Base-by-base conservation (phyloP, 1,140 invertebrate species). In the Fopius arisanus region DNA sequence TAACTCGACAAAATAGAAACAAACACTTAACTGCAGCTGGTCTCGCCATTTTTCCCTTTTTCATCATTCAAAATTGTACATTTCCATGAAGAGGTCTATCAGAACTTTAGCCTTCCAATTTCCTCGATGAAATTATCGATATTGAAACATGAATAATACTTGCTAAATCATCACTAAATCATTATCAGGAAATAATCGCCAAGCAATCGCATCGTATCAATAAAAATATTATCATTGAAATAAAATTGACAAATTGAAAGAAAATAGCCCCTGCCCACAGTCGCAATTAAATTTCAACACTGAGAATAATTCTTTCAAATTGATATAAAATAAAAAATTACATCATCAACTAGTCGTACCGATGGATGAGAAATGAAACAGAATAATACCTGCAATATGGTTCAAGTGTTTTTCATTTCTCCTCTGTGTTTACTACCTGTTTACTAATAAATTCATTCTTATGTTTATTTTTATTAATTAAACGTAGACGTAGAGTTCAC, bases 1-100 rank as follows among this genome's bases (percentile, higher is more conserved):
- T 16, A 43, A 40, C 69, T 48, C 59, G 54, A 66, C 5, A 31
- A 65, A 65, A 31, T 29, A 65, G 29, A 65, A 65, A 65, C 26
- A 65, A 65, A 65, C 2, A 14, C 70, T 59, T 76, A 59, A 78
- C 78, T 78, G 80, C 80, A 80, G 77, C 79, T 80, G 78, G 77
- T 79, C 76, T 80, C 79, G 68, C 69, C 68, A 40, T 65, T 72
- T 65, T 33, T 51, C 43, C 29, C 40, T 40, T 41, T 28, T 21
- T 43, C 33, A 19, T 37, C 9, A 43, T 21, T 68, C n/a, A 40
- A 41, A 16, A 68, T 41, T 21, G n/a, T 31, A 31, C 65, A 29
- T 37, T 67, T 67, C 37, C 37, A 37, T 4, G 29, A 40, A 21
- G n/a, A 14, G 65, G 14, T 65, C 10, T 31, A 37, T 40, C 26